phyloP scores from a whole-genome alignment of 2,888 invertebrate species.

The Dasysyrphus albostriatus region DNA sequence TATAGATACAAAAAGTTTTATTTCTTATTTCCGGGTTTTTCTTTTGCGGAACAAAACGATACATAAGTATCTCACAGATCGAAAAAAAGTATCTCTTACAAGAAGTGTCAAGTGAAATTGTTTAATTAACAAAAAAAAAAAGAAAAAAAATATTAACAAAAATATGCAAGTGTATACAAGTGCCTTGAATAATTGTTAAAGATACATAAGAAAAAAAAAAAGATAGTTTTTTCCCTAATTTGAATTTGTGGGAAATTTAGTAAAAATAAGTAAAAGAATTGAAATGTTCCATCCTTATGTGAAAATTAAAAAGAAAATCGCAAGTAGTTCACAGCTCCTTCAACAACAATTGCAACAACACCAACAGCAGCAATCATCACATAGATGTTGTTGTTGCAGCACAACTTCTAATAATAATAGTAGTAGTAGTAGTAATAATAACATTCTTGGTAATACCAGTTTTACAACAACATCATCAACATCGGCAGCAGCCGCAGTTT shows the following conservation, averaged over 20 bases:
- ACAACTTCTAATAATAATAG: conserved; percentile 36
- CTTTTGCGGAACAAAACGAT: conserved; percentile 59
- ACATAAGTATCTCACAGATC: conserved; percentile 28
- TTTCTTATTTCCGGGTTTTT: conserved; percentile 75
- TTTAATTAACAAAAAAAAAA: conserved; percentile 8
- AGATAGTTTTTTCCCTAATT: conserved; percentile 1
- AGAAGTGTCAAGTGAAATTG: conserved; percentile 55
- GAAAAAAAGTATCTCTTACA: conserved; percentile 14
- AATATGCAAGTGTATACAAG: conserved; percentile 58
- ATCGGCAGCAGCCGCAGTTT: conserved; percentile 77
- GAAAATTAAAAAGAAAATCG: conserved; percentile 83
- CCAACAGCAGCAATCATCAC: conserved; percentile 46
- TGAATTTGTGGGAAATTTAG: conserved; percentile 45
- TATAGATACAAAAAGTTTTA: conserved; percentile 58
- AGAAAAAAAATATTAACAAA: neutral
- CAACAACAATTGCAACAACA: conserved; percentile 69
- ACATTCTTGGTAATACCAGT: conserved; percentile 70
- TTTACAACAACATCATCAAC: conserved; percentile 78
- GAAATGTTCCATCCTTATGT: conserved; percentile 84
- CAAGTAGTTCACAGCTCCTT: conserved; percentile 70
- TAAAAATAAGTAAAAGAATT: conserved; percentile 76
- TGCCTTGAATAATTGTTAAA: conserved; percentile 69
- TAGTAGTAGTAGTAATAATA: conserved; percentile 51
- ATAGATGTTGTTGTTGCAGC: conserved; percentile 73
- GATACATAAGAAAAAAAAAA: conserved; percentile 32